Conservation (phyloP, 2,888 invertebrate species). For the Hydrotaea cyrtoneurina region DNA sequence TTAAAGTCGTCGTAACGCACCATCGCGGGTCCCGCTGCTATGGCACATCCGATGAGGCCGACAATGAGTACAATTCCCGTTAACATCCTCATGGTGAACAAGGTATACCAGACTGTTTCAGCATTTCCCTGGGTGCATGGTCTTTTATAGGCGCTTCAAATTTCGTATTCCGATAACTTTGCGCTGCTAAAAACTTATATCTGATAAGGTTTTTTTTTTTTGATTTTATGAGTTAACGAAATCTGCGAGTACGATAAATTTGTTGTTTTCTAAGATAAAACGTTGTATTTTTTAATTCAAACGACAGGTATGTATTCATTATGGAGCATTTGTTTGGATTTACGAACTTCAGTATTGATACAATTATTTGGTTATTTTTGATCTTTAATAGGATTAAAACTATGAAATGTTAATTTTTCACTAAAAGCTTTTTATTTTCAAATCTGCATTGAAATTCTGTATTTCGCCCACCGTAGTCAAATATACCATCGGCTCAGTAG, state of each 20-base stretch:
- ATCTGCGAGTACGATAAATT: not conserved
- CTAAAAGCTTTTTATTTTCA: no score
- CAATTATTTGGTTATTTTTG: no score
- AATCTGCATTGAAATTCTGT: no score
- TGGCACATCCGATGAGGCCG: not conserved
- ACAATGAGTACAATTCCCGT: not conserved
- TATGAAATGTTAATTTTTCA: no score
- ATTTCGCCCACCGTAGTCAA: no score
- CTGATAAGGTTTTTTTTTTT: not conserved
- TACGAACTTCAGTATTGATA: no score
- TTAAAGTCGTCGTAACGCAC: slow-evolving; percentile 72
- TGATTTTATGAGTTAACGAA: not conserved
- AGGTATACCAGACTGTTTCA: not conserved
- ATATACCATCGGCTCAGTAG: no score
- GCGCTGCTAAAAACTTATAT: not conserved
- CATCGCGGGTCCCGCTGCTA: slow-evolving; percentile 9
- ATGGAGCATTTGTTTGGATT: no score
- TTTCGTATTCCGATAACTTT: not conserved
- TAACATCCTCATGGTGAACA: not conserved
- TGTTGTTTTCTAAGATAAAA: no score
- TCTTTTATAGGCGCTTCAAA: not conserved
- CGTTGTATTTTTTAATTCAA: no score
- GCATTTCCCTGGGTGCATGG: not conserved
- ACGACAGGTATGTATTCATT: no score
- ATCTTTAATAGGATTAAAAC: no score